These are phyloP conservation scores for Chanos chanos DNA, from an alignment of 2,797 vertebrate species.

Conservation along the genomic window DNA sequence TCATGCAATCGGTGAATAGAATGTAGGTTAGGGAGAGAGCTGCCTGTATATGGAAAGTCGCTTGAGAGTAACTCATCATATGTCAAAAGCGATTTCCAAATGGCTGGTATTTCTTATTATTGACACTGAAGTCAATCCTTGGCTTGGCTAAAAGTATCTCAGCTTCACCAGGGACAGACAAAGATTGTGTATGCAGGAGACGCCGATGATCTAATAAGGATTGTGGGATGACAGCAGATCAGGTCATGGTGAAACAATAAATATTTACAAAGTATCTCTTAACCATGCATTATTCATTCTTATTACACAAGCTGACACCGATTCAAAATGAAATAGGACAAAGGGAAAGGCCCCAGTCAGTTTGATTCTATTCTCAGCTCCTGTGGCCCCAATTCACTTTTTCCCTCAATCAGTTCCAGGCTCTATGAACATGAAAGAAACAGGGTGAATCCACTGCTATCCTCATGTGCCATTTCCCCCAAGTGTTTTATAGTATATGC, in stretches of 20 bases:
- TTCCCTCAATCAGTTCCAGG: background rate
- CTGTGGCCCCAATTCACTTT: background rate
- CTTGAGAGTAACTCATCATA: constrained; percentile 13
- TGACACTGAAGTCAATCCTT: constrained; percentile 19
- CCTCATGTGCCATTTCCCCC: too few relatives aligned
- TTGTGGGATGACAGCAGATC: constrained; percentile 6
- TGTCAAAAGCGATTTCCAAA: constrained; percentile 15
- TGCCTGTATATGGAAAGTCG: too few relatives aligned
- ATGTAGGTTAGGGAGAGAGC: too few relatives aligned
- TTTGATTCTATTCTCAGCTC: background rate
- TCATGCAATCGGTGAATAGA: too few relatives aligned
- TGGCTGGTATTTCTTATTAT: constrained; percentile 23
- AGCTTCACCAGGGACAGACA: too few relatives aligned
- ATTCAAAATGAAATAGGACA: constrained; percentile 14
- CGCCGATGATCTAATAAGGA: constrained; percentile 28
- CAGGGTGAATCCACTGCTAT: too few relatives aligned
- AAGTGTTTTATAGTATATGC: too few relatives aligned
- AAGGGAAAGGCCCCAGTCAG: background rate
- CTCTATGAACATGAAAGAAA: too few relatives aligned
- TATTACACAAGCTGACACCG: constrained; percentile 18
- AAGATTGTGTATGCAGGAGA: constrained; percentile 23
- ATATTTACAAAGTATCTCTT: constrained; percentile 32
- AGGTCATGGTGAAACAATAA: background rate
- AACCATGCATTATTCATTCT: constrained; percentile 16
- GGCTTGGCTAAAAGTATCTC: background rate